Conservation (phyloP, 2,797 vertebrate species). For the Caiman crocodilus region DNA sequence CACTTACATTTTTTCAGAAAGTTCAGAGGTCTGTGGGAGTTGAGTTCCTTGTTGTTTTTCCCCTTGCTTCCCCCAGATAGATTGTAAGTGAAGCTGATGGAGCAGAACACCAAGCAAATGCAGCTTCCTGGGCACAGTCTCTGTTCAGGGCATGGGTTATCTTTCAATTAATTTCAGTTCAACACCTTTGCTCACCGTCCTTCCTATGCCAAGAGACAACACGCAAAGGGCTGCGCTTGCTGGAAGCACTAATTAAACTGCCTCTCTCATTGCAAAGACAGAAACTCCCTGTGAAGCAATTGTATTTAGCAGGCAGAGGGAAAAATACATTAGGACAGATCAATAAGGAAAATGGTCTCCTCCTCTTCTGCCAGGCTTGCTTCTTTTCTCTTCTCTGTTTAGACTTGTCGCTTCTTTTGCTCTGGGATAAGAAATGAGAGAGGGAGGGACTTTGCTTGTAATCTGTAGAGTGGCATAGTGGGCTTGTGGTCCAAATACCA, state of each 20-base stretch:
- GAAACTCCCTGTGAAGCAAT: conserved; percentile 48
- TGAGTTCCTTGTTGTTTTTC: background rate
- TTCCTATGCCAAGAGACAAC: background rate
- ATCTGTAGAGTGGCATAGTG: background rate
- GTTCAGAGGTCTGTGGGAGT: background rate
- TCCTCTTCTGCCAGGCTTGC: conserved; percentile 30
- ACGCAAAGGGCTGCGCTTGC: background rate
- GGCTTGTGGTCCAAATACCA: background rate
- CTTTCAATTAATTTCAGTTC: conserved; percentile 1
- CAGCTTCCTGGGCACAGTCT: background rate
- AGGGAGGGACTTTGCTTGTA: background rate
- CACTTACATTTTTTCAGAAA: background rate
- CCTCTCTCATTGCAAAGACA: conserved; percentile 52
- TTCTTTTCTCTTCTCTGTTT: conserved; percentile 29
- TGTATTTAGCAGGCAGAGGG: conserved; percentile 32
- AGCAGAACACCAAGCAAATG: background rate
- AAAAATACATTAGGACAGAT: conserved; percentile 25
- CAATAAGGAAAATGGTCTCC: conserved; percentile 40
- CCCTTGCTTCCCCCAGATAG: background rate
- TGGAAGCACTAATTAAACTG: conserved; percentile 50
- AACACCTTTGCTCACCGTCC: background rate
- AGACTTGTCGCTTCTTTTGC: background rate
- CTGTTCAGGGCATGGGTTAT: background rate
- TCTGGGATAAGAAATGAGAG: conserved; percentile 4
- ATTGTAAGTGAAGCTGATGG: background rate